Base-by-base conservation (phyloP, 2,113 vertebrate genomes). In the Thermophis baileyi region DNA sequence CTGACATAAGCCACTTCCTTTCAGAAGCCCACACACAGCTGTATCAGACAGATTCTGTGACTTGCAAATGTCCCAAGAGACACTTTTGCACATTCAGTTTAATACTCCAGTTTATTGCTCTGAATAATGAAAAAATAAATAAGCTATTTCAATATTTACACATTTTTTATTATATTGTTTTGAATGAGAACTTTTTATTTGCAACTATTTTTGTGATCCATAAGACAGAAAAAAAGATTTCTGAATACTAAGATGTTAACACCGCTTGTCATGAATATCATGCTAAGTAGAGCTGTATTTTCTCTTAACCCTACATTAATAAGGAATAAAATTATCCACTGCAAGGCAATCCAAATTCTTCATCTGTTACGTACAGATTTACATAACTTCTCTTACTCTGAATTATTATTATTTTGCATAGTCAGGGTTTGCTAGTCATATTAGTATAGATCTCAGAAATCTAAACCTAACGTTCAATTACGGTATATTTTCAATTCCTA, bases 1-100 rank as follows among this genome's bases (percentile, higher is more conserved):
- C 93, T 97, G 98, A 98, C 97, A 98, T 97, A 96, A 98, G 97
- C 97, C 97, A 98, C 98, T 98, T 99, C 98, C 98, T 99, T 98
- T 98, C 93, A 90, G 97, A 97, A 98, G 97, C 98, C 98, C 98
- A 98, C 98, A 96, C 94, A 96, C 95, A 95, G 93, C 60, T 95
- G 96, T 97, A 85, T 92, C 96, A 93, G 92, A 92, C 96, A 97
- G 96, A 97, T 94, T 94, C 96, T 95, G 92, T 94, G 95, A 96
- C 94, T 18, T 94, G 55, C 69, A 27, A 96, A 96, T 90, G 93
- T 92, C 50, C 95, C 69, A 94, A 91, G 90, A 74, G 35, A 88
- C 93, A 94, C 89, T 97, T 96, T 96, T 96, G 94, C 93, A 96
- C 95, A 94, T 95, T 89, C 91, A 95, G 91, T 93, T 94, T 88